Base-by-base conservation (phyloP, 2,888 invertebrate genomes). In the Odontothrips loti region DNA sequence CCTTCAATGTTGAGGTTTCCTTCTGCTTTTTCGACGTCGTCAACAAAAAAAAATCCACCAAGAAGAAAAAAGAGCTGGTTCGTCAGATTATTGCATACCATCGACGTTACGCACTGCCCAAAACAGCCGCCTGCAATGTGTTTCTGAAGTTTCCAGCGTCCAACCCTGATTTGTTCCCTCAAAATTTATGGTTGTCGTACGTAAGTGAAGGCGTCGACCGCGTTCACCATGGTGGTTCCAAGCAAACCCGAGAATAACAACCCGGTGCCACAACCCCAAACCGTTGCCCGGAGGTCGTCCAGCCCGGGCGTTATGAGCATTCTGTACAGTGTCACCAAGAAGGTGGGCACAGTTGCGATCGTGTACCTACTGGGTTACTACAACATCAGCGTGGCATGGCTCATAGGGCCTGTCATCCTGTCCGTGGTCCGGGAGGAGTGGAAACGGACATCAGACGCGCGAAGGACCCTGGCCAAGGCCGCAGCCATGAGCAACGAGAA, bases 351-450 rank as follows among this genome's bases (percentile, higher is more conserved):
- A 81, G 93, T 94, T 47, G 94, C 94, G 43, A 89, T 91, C 12
- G 92, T 95, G 79, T 96, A 95, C 88, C 87, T 94, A 81, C 91
- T 93, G 80, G 95, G 95, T 1, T 95, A 95, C 86, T 93, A 95
- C 93, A 93, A 95, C 86, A 93, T 96, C 91, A 95, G 95, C 84
- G 91, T 94, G 79, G 96, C 95, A 79, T 97, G 97, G 97, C 90
- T 97, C 34, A 90, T 97, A 83, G 89, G 91, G 0, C 96, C 96
- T 0, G 90, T 97, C 47, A 90, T 95, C 43, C 88, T 96, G 81
- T 92, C 94, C 8, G 94, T 95, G 81, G 90, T 95, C 84, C 90
- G 94, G 80, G 93, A 95, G 85, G 94, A 95, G 87, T 92, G 93
- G 90, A 92, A 93, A 83, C 23, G 27, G 27, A 27, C 27, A 8